These are phyloP conservation scores for Drosophila barbarae DNA, from an alignment of 2,888 invertebrate species.

Conservation along the genomic window DNA sequence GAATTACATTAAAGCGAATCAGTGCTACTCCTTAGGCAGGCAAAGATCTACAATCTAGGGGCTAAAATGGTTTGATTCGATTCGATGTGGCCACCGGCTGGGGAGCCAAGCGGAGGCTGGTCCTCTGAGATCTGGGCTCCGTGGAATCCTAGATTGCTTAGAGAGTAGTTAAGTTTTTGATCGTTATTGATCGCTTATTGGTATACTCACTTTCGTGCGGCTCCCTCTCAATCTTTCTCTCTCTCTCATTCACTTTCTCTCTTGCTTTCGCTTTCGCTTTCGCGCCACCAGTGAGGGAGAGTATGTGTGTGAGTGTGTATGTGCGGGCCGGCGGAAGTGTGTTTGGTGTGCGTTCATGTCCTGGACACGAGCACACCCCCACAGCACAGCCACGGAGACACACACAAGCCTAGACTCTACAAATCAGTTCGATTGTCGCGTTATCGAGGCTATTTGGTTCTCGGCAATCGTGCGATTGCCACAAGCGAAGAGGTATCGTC, in stretches of 20 bases:
- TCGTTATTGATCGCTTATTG: slow-evolving; percentile 33
- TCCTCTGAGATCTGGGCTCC: slow-evolving; percentile 18
- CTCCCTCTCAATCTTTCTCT: slow-evolving; percentile 25
- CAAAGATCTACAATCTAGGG: slow-evolving; percentile 21
- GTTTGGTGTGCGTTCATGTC: slow-evolving; percentile 18
- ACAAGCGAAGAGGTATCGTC: slow-evolving; percentile 31
- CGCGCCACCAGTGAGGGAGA: slow-evolving; percentile 59
- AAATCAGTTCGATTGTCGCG: slow-evolving; percentile 49
- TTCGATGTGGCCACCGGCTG: slow-evolving; percentile 19
- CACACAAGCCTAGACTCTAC: slow-evolving; percentile 63
- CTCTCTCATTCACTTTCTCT: slow-evolving; percentile 17
- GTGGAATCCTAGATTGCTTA: slow-evolving; percentile 31
- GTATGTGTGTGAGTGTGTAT: slow-evolving; percentile 44
- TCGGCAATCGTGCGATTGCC: slow-evolving; percentile 30
- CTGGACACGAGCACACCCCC: slow-evolving; percentile 29
- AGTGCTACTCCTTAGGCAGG: neutral
- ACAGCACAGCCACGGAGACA: slow-evolving; percentile 48
- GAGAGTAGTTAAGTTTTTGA: slow-evolving; percentile 30
- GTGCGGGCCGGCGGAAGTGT: slow-evolving; percentile 4
- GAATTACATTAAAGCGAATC: slow-evolving; percentile 18
- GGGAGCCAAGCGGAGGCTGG: neutral
- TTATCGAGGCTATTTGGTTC: slow-evolving; percentile 19
- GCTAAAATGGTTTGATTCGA: slow-evolving; percentile 6
- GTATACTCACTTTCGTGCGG: slow-evolving; percentile 45
- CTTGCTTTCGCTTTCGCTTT: slow-evolving; percentile 56